Base-by-base conservation (phyloP, 2,888 invertebrate species). In the Sesamia inferens region DNA sequence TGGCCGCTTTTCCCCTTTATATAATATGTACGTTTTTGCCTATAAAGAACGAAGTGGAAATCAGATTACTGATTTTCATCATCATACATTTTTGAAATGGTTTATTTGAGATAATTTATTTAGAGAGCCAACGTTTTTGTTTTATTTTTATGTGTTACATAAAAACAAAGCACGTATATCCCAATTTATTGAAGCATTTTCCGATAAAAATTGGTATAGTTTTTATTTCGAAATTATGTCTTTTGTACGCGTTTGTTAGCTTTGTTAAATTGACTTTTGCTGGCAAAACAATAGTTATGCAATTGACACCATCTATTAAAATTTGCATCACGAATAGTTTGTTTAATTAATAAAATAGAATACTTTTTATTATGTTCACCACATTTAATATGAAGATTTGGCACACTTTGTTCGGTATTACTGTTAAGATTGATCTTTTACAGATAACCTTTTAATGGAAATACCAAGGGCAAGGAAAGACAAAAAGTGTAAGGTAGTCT, bases 1-100 rank as follows among this genome's bases (percentile, higher is more conserved):
- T 6, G 6, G 22, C 11, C 55, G 55, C 55, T 22, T 13, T 22
- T 55, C 0, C 5, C 16, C 16, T 5, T 57, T 58, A 19, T 74
- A 63, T 68, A 31, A 67, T 55, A 24, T 6, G 31, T 31, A 31
- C 13, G 4, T n/a, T 11, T 75, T 75, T 58, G 42, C 5, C 42
- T 51, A 14, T 68, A 55, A 59, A 62, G 13, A 47, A 11, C 55
- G 2, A 48, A 64, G 63, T 47, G 47, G 7, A 3, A 74, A 67
- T 63, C 47, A 47, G 62, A 66, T 67, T 62, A 62, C 22, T 16
- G 16, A 39, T 73, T 19, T 62, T 19, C 8, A 24, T 19, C 7
- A 24, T 19, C 2, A 47, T 42, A 62, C 10, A 24, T 61, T 74
- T 61, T 55, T 31, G 1, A 48, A 74, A 48, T n/a, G 16, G 24